Evolutionary conservation across 2,113 vertebrate species (phyloP).

Genomic region (Hirundichthys speculiger): DNA sequence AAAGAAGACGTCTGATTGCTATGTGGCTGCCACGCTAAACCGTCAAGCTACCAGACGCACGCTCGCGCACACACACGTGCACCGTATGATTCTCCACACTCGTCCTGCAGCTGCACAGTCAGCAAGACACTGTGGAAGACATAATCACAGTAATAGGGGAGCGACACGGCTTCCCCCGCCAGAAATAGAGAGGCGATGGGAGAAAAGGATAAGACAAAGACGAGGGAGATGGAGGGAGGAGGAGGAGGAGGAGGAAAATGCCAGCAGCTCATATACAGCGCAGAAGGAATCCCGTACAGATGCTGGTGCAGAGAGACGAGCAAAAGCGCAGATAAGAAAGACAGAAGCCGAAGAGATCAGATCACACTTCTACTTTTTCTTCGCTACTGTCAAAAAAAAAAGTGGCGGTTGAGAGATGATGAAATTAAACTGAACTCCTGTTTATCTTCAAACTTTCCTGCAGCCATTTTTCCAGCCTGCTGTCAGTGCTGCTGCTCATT

Average conservation of each 20-base stretch:
- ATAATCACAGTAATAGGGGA: constrained; percentile 21
- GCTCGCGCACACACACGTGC: not conserved
- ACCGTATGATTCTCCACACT: not conserved
- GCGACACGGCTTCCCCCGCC: constrained; percentile 12
- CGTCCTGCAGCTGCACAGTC: not conserved
- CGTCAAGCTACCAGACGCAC: not conserved
- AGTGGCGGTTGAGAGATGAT: not conserved
- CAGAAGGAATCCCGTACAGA: constrained; percentile 37
- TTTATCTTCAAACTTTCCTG: not conserved
- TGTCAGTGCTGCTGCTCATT: not conserved
- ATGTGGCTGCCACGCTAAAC: not conserved
- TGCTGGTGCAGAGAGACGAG: constrained; percentile 15
- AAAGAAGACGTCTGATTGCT: not conserved
- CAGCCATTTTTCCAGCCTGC: not conserved
- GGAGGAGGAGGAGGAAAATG: constrained; percentile 22
- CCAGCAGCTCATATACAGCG: constrained; percentile 22
- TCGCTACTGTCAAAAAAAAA: constrained; percentile 1
- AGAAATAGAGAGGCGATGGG: constrained; percentile 18
- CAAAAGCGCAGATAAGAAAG: constrained; percentile 5
- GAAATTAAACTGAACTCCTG: not conserved
- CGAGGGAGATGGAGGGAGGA: constrained; percentile 40
- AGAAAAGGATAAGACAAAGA: constrained; percentile 46
- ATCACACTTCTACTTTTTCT: not conserved
- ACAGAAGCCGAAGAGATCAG: not conserved
- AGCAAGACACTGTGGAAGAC: constrained; percentile 26